Base-by-base conservation (phyloP, 2,888 invertebrate genomes). In the Fragum fragum region DNA sequence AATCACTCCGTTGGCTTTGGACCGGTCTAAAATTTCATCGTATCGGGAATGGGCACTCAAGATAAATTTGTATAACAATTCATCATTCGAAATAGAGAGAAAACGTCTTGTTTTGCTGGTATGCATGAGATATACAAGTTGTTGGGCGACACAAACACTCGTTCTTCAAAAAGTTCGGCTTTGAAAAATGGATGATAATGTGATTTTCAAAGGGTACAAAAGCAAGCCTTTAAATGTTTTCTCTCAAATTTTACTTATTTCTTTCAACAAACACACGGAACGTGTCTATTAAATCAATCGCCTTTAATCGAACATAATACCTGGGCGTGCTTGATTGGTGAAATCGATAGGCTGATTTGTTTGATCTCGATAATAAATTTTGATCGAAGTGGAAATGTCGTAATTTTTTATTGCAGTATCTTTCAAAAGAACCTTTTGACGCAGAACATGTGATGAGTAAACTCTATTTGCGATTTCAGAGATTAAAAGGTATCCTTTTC, bases 301-400 rank as follows among this genome's bases (percentile, higher is more conserved):
- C 47, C 16, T 47, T 47, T 47, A 18, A 47, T 47, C 47, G 14
- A n/a, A 47, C n/a, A 18, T n/a, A 47, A 47, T 47, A 47, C 14
- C 14, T 9, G 47, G 47, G 47, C 47, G 47, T 47, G 47, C 14
- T 47, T n/a, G 47, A 47, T 47, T 47, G 47, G 7, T 47, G 47
- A 47, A 47, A 47, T 47, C 47, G 47, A 47, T 47, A 18, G 47
- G 14, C 2, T 14, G 14, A 14, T 47, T 47, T 47, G 47, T 47
- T 47, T 47, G 47, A 47, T 47, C 47, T 47, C n/a, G 47, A 47
- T 47, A 47, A 47, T 47, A 47, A 47, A 47, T 47, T 47, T 47
- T n/a, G 18, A 47, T 18, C n/a, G 18, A 47, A 47, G 47, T 47
- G 47, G 5, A n/a, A 3, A 47, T 47, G 47, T 47, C 16, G 47